Percentiles rank a stretch among this genome's conserved stretches.
phyloP scores from a whole-genome alignment of 2,113 vertebrate species.

The Scolopax mira region DNA sequence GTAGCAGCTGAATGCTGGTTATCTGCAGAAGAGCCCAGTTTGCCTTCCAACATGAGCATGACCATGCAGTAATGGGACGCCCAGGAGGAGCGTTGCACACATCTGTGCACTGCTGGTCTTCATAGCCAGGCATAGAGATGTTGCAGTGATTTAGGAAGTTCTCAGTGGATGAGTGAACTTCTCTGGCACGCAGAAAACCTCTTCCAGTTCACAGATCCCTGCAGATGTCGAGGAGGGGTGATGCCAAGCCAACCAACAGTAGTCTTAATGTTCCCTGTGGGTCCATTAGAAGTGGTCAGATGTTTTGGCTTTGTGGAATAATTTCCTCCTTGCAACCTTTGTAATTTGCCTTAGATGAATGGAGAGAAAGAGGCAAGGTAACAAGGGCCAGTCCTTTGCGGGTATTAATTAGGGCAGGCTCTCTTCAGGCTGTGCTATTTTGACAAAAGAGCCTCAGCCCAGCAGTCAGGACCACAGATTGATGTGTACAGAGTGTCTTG shows the following conservation, averaged over 20 bases:
- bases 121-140: neutral
- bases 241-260: neutral
- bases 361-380: neutral
- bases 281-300: neutral
- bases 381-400: neutral
- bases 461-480: neutral
- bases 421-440: neutral
- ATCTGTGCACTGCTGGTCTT: neutral
- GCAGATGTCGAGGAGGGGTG: neutral
- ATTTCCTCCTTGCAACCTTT: neutral
- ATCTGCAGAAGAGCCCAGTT: neutral
- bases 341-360: neutral
- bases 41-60: neutral
- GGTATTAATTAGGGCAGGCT: neutral
- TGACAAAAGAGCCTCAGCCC: neutral
- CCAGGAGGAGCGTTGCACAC: accelerated
- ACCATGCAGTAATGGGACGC: neutral
- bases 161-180: neutral
- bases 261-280: neutral
- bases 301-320: neutral
- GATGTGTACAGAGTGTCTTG: neutral
- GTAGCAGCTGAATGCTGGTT: neutral
- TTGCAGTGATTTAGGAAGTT: neutral
- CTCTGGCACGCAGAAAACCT: neutral
- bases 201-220: neutral